These are phyloP conservation scores for Nephrocerus scutellatus DNA, from an alignment of 2,888 invertebrate genomes.

Conservation along the genomic window DNA sequence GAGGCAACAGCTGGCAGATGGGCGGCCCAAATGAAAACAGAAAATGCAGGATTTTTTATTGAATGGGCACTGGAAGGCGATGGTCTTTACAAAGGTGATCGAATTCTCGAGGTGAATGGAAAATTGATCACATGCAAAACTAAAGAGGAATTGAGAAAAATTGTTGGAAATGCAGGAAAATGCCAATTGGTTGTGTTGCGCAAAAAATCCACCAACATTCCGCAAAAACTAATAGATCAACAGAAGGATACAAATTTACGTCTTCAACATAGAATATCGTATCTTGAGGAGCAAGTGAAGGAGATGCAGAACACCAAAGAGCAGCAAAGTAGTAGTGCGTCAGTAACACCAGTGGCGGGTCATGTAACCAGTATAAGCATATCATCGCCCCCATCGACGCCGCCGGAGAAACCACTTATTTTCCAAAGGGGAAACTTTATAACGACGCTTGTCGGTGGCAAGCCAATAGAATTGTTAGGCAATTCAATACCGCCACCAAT, in stretches of 20 bases:
- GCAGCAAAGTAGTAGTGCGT: slow-evolving; percentile 20
- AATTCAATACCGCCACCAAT: slow-evolving; percentile 20
- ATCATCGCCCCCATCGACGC: slow-evolving; percentile 55
- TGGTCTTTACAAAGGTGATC: slow-evolving; percentile 67
- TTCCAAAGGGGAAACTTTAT: slow-evolving; percentile 77
- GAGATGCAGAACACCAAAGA: slow-evolving; percentile 51
- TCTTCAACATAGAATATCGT: slow-evolving; percentile 79
- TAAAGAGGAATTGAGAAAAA: slow-evolving; percentile 64
- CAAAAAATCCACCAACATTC: slow-evolving; percentile 38
- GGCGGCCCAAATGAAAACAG: slow-evolving; percentile 62
- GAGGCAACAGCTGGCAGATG: slow-evolving; percentile 66
- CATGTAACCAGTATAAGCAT: slow-evolving; percentile 69
- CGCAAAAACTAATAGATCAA: slow-evolving; percentile 43
- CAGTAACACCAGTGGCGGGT: slow-evolving; percentile 25
- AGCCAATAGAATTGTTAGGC: slow-evolving; percentile 42
- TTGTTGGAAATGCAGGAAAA: slow-evolving; percentile 50
- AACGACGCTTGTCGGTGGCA: slow-evolving; percentile 59
- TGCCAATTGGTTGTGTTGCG: slow-evolving; percentile 44
- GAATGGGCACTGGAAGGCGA: slow-evolving; percentile 79
- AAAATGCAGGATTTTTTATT: slow-evolving; percentile 60
- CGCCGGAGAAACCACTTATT: slow-evolving; percentile 55
- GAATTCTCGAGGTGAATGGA: slow-evolving; percentile 73
- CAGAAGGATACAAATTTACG: slow-evolving; percentile 71
- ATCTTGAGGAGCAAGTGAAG: slow-evolving; percentile 79
- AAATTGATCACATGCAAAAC: slow-evolving; percentile 62